These are phyloP conservation scores for Alaudala cheleensis DNA, from an alignment of 2,113 vertebrate species.

Conservation along the genomic window DNA sequence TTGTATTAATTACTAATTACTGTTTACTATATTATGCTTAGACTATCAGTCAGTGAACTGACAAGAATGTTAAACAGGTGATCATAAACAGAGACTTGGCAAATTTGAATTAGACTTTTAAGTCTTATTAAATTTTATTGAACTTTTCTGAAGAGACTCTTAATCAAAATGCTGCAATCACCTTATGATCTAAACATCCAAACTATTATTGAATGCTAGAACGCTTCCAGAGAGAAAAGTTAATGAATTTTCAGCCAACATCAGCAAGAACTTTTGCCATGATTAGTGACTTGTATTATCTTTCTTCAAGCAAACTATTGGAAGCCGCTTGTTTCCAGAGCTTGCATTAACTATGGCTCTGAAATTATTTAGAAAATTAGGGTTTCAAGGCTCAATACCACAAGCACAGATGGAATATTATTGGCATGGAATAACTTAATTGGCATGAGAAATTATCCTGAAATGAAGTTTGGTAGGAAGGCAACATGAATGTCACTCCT, in stretches of 20 bases:
- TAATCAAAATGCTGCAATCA: not conserved
- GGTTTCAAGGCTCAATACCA: not conserved
- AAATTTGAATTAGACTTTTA: not conserved
- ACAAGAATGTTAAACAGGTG: not conserved
- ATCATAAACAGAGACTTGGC: not conserved
- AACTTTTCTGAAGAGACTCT: not conserved
- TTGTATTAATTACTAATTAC: not conserved
- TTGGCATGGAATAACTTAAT: not conserved
- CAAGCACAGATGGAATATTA: not conserved
- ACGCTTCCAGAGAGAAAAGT: not conserved
- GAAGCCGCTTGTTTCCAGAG: not conserved
- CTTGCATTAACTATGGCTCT: not conserved
- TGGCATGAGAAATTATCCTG: not conserved
- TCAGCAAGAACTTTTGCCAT: not conserved
- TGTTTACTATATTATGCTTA: not conserved
- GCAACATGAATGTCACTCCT: not conserved
- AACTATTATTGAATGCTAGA: not conserved
- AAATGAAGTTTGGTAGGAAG: not conserved
- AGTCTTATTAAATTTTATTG: not conserved
- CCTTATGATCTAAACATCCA: not conserved
- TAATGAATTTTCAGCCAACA: not conserved
- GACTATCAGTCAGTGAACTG: not conserved
- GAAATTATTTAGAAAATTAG: not conserved
- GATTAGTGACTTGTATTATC: slow-evolving; percentile 11
- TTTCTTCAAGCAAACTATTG: slow-evolving; percentile 21